A percentile compares a stretch with the other conserved stretches of the same genome.
These are phyloP conservation scores for Dipodomys spectabilis DNA, from an alignment of 2,113 vertebrate genomes.

Conservation along the genomic window DNA sequence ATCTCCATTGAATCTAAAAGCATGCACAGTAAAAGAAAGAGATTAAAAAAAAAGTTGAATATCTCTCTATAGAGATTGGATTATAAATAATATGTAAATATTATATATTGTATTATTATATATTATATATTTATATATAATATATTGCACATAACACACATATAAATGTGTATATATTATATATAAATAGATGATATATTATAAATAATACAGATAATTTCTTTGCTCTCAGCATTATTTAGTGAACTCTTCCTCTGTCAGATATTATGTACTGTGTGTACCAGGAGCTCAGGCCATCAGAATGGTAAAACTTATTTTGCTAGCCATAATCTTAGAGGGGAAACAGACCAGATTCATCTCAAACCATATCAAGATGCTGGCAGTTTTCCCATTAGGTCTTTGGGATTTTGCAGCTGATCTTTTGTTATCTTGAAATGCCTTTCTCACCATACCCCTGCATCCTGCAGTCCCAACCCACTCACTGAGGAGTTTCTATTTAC, in stretches of 20 bases:
- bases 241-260: not conserved
- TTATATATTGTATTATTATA: too few relatives aligned
- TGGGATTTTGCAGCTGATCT: not conserved
- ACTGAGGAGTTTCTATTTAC: not conserved
- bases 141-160: too few relatives aligned
- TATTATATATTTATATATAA: too few relatives aligned
- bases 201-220: not conserved
- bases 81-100: too few relatives aligned
- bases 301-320: not conserved
- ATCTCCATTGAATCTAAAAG: slow-evolving; percentile 36
- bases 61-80: too few relatives aligned
- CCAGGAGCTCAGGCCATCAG: not conserved
- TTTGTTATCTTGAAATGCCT: not conserved
- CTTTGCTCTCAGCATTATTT: not conserved
- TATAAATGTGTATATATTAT: too few relatives aligned
- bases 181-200: too few relatives aligned
- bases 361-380: not conserved
- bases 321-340: not conserved
- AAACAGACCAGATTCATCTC: not conserved
- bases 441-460: too few relatives aligned
- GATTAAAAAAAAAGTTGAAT: not conserved
- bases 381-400: not conserved
- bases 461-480: not conserved
- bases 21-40: slow-evolving; percentile 18
- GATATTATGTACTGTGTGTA: not conserved